phyloP scores from a whole-genome alignment of 1,140 invertebrate species.

The Papilio helenus region DNA sequence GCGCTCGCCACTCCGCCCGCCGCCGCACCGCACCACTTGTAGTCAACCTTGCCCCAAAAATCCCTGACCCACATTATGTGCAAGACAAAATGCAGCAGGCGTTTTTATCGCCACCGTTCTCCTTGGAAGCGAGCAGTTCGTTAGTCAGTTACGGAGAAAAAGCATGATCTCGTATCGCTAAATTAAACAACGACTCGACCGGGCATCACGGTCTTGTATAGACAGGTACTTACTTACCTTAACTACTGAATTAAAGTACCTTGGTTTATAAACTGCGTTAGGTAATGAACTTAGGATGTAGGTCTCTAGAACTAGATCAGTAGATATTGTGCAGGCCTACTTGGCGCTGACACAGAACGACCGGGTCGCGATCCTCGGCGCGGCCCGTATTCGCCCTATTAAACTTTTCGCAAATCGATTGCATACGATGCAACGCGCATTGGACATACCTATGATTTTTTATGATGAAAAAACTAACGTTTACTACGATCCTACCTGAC shows the following conservation, averaged over 20 bases:
- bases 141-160: slow-evolving; percentile 31
- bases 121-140: slow-evolving; percentile 53
- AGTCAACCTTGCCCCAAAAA: slow-evolving; percentile 78
- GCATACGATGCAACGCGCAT: background rate
- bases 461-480: too few species aligned
- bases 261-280: background rate
- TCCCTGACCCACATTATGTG: slow-evolving; percentile 75
- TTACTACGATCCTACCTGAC: too few species aligned
- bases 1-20: slow-evolving; percentile 45
- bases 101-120: slow-evolving; percentile 71
- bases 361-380: slow-evolving; percentile 61
- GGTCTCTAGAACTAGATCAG: slow-evolving; percentile 50
- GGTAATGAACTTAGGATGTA: slow-evolving; percentile 46
- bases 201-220: background rate
- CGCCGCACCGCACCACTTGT: slow-evolving; percentile 50
- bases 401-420: slow-evolving; percentile 45
- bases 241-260: background rate
- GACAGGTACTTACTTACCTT: background rate
- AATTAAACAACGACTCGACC: slow-evolving; percentile 19
- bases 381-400: slow-evolving; percentile 54
- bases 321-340: slow-evolving; percentile 65
- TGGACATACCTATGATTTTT: too few species aligned
- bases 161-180: slow-evolving; percentile 31
- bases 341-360: slow-evolving; percentile 61
- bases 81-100: slow-evolving; percentile 71